Percentiles rank a stretch among this genome's conserved stretches.
These are phyloP conservation scores for Plecturocebus donacophilus DNA, from an alignment of 2,113 vertebrate species.

Conservation along the genomic window DNA sequence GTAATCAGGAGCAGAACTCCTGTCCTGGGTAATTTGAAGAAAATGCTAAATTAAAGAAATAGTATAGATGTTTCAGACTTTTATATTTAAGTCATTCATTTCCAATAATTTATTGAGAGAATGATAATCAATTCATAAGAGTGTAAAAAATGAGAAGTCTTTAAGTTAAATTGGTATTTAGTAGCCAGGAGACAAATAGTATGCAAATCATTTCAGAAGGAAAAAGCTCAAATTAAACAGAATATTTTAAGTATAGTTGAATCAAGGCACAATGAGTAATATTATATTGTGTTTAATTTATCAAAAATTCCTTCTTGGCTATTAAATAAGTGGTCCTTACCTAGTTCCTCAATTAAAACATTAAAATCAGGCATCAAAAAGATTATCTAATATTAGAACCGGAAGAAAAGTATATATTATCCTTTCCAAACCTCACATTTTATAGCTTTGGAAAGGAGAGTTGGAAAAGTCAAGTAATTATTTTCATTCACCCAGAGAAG, in stretches of 20 bases:
- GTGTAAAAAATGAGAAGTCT: slow-evolving; percentile 5
- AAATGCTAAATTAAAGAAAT: background rate
- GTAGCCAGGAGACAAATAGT: slow-evolving; percentile 45
- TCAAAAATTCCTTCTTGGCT: background rate
- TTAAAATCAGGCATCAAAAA: slow-evolving; percentile 7
- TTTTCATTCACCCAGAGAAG: background rate
- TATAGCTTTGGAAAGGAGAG: background rate
- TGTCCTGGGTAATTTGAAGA: background rate
- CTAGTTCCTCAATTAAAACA: slow-evolving; percentile 18
- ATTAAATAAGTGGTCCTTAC: background rate
- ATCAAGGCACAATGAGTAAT: slow-evolving; percentile 5
- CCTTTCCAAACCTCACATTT: background rate
- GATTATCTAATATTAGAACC: background rate
- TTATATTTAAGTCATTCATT: slow-evolving; percentile 12
- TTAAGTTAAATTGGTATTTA: slow-evolving; percentile 32
- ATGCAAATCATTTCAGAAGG: background rate
- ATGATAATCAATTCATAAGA: slow-evolving; percentile 33
- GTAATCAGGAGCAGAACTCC: background rate
- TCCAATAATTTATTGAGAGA: slow-evolving; percentile 39
- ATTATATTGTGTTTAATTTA: background rate
- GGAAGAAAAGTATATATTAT: background rate
- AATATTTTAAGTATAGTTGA: slow-evolving; percentile 42
- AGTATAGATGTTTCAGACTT: background rate
- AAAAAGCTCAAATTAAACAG: slow-evolving; percentile 43
- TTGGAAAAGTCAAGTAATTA: background rate